Conservation (phyloP, 2,888 invertebrate genomes). For the Lordiphosa fenestrarum region DNA sequence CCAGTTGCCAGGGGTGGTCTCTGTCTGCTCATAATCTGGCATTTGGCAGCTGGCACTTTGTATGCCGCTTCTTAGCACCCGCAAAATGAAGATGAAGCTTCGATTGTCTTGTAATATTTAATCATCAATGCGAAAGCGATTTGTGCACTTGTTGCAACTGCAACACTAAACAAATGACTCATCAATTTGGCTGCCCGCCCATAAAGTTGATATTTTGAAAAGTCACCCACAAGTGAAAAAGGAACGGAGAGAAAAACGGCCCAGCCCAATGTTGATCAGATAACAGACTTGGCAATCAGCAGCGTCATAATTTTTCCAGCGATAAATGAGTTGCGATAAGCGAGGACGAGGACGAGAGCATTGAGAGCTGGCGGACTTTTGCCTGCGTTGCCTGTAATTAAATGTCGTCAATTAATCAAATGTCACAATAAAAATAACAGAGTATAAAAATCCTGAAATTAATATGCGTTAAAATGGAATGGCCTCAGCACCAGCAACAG, state of each 20-base stretch:
- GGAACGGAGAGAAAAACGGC: constrained; percentile 1
- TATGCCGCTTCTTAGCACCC: constrained; percentile 46
- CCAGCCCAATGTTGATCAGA: constrained; percentile 53
- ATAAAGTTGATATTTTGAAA: constrained; percentile 45
- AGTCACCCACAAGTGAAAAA: constrained; percentile 54
- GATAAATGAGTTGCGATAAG: constrained; percentile 79
- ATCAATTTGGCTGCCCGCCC: constrained; percentile 49
- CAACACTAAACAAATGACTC: constrained; percentile 50
- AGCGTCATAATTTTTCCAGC: constrained; percentile 78
- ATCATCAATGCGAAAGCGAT: constrained; percentile 51
- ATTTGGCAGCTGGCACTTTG: constrained; percentile 64
- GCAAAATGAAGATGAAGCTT: constrained; percentile 63
- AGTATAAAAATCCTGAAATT: constrained; percentile 75
- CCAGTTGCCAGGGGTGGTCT: constrained; percentile 28
- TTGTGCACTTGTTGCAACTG: constrained; percentile 57
- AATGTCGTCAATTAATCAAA: constrained; percentile 81
- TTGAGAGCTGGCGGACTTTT: constrained; percentile 9
- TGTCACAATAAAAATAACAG: constrained; percentile 76
- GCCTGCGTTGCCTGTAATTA: constrained; percentile 75
- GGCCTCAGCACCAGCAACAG: constrained; percentile 55
- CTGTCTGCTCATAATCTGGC: constrained; percentile 57
- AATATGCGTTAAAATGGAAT: constrained; percentile 76
- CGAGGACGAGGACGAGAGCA: constrained; percentile 40
- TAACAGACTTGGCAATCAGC: constrained; percentile 68
- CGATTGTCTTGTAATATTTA: constrained; percentile 71